Percentiles rank a stretch among this genome's conserved stretches.
These are phyloP conservation scores for Sebastes fasciatus DNA, from an alignment of 2,113 vertebrate genomes.

Conservation along the genomic window DNA sequence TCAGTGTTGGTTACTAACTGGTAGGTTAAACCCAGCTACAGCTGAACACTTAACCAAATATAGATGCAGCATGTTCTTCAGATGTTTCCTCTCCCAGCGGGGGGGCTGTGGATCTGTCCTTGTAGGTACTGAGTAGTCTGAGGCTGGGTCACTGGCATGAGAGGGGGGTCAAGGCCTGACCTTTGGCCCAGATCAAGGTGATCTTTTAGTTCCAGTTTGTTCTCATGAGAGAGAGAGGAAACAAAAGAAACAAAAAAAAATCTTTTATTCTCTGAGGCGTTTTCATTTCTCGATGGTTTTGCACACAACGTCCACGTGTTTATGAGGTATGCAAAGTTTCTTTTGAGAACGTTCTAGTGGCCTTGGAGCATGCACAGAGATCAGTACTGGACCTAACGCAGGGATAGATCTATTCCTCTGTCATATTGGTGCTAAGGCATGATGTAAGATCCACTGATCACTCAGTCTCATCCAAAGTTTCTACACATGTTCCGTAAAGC, in stretches of 20 bases:
- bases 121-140: conserved; percentile 36
- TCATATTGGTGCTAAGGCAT: conserved; percentile 81
- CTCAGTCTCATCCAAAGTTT: conserved; percentile 75
- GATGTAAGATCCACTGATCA: conserved; percentile 66
- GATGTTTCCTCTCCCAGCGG: conserved; percentile 32
- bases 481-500: conserved; percentile 64
- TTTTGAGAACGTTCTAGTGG: conserved; percentile 79
- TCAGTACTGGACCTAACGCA: conserved; percentile 76
- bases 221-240: conserved; percentile 39
- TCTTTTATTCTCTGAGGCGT: conserved; percentile 49
- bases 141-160: conserved; percentile 43
- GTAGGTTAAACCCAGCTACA: conserved; percentile 17
- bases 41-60: conserved; percentile 55
- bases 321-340: conserved; percentile 81
- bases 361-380: conserved; percentile 81
- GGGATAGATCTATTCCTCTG: conserved; percentile 65
- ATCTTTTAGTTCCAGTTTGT: conserved; percentile 43
- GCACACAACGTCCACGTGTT: conserved; percentile 76
- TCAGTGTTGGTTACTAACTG: conserved; percentile 12
- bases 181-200: conserved; percentile 47
- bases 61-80: conserved; percentile 50
- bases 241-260: not conserved
- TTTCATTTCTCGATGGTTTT: conserved; percentile 72
- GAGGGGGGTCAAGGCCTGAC: conserved; percentile 45
- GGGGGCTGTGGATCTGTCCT: conserved; percentile 31